A percentile compares a stretch with the other conserved stretches of the same genome.
These are phyloP conservation scores for Brenthis hecate DNA, from an alignment of 2,888 invertebrate species.

Conservation along the genomic window DNA sequence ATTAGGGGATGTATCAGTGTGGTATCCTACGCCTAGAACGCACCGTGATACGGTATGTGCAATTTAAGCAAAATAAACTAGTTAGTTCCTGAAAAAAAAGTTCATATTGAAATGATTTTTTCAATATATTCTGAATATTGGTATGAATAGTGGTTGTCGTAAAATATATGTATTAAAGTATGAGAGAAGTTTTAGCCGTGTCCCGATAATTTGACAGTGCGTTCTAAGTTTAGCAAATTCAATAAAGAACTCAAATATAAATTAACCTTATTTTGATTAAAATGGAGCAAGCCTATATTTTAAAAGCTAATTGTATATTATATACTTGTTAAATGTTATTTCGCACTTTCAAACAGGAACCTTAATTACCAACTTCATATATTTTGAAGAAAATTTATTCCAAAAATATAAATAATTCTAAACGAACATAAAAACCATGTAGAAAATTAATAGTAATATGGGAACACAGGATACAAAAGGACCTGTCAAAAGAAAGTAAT, in stretches of 20 bases:
- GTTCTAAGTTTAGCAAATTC: slow-evolving; percentile 18
- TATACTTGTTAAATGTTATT: slow-evolving; percentile 32
- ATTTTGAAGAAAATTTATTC: slow-evolving; percentile 79
- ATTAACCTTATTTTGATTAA: slow-evolving; percentile 10
- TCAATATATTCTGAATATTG: too few species aligned
- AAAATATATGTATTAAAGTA: too few species aligned
- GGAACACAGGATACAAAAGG: slow-evolving; percentile 71
- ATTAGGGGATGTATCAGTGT: slow-evolving; percentile 10
- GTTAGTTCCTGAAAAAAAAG: not conserved
- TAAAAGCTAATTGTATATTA: slow-evolving; percentile 24
- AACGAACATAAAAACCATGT: slow-evolving; percentile 80
- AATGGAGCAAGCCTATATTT: slow-evolving; percentile 16
- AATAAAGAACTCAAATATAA: slow-evolving; percentile 6
- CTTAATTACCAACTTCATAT: slow-evolving; percentile 77
- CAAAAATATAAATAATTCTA: slow-evolving; percentile 79
- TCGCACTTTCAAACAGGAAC: slow-evolving; percentile 62
- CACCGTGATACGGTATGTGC: slow-evolving; percentile 12
- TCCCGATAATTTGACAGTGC: slow-evolving; percentile 16
- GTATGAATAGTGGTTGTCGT: too few species aligned
- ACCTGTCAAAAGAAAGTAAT: slow-evolving; percentile 79
- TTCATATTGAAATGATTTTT: not conserved
- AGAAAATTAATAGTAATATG: slow-evolving; percentile 74
- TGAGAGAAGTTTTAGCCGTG: slow-evolving; percentile 4
- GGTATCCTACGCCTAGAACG: slow-evolving; percentile 17
- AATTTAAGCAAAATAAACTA: not conserved